Conservation (phyloP, 2,888 invertebrate species). For the Lathronympha strigana region DNA sequence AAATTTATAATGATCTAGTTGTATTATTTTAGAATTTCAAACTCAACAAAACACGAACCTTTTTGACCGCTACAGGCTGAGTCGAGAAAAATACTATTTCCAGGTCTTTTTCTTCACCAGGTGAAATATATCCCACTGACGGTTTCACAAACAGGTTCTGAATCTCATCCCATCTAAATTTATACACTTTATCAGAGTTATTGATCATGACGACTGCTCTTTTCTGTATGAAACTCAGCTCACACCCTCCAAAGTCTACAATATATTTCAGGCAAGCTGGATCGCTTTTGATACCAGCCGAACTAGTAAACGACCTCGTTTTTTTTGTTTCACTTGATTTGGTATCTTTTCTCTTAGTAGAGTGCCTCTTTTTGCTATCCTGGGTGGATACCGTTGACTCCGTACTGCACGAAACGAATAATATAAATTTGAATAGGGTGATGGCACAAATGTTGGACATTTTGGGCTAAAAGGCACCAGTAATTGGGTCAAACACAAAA, state of each 20-base stretch:
- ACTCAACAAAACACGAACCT: constrained; percentile 47
- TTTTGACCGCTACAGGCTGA: constrained; percentile 60
- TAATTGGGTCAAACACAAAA: too few species aligned
- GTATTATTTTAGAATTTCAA: background rate
- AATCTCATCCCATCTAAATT: constrained; percentile 68
- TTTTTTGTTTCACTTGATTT: constrained; percentile 57
- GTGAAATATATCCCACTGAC: constrained; percentile 74
- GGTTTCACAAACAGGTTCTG: constrained; percentile 68
- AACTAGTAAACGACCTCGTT: constrained; percentile 58
- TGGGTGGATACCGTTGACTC: constrained; percentile 60
- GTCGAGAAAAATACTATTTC: constrained; percentile 71
- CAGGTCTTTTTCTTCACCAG: constrained; percentile 78
- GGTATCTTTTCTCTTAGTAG: constrained; percentile 53
- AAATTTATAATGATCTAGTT: background rate
- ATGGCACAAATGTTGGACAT: too few species aligned
- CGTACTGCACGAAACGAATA: constrained; percentile 50
- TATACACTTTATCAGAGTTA: constrained; percentile 78
- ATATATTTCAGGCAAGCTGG: constrained; percentile 71
- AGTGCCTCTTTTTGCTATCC: constrained; percentile 51
- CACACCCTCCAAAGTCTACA: constrained; percentile 74
- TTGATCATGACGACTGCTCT: constrained; percentile 73
- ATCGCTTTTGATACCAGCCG: constrained; percentile 54
- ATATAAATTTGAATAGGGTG: too few species aligned
- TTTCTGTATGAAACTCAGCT: constrained; percentile 64
- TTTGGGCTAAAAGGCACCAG: too few species aligned